These are phyloP conservation scores for Hemitrygon akajei DNA, from an alignment of 2,797 vertebrate species.

Conservation along the genomic window DNA sequence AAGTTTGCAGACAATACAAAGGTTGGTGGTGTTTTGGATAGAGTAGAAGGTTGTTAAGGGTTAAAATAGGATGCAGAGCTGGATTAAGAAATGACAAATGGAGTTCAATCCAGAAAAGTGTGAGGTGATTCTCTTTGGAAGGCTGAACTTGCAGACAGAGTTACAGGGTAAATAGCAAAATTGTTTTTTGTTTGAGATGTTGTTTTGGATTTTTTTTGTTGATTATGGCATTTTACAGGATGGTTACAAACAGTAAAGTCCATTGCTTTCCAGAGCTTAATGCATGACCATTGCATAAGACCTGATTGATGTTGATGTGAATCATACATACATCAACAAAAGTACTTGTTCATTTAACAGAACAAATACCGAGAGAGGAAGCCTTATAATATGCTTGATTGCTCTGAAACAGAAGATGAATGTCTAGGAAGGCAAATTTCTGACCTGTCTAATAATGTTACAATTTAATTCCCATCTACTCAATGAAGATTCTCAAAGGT, in stretches of 20 bases:
- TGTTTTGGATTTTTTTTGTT: not conserved
- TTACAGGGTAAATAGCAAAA: no score
- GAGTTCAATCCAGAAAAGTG: no score
- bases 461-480: not conserved
- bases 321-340: not conserved
- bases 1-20: no score
- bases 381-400: slow-evolving; percentile 20
- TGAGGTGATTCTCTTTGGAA: no score
- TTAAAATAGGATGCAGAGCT: no score
- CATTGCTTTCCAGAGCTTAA: not conserved
- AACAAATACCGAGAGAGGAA: not conserved
- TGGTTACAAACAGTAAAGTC: not conserved
- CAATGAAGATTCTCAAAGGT: not conserved
- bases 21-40: no score
- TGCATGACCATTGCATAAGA: not conserved
- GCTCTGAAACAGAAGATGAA: slow-evolving; percentile 7
- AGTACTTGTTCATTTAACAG: not conserved
- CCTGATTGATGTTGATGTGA: not conserved
- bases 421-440: slow-evolving; percentile 28
- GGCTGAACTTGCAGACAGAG: no score
- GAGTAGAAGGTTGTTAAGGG: no score
- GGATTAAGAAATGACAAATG: no score
- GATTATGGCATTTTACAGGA: not conserved
- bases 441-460: slow-evolving; percentile 24
- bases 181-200: not conserved